Percentiles rank a stretch among this genome's conserved stretches.
Conservation (phyloP, 2,113 vertebrate genomes). For the Myxocyprinus asiaticus region DNA sequence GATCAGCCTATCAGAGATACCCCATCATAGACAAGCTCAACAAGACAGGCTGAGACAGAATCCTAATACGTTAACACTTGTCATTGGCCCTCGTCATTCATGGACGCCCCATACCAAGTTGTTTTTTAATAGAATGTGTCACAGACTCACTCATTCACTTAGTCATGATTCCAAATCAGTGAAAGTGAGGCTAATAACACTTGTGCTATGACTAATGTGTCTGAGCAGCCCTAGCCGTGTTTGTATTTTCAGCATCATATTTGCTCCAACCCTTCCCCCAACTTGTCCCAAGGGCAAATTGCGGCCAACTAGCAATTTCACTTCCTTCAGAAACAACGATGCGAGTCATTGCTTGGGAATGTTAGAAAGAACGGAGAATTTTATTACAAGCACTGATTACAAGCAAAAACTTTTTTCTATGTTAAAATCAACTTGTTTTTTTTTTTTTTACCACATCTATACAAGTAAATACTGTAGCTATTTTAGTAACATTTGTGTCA, state of each 20-base stretch:
- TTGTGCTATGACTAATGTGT: constrained; percentile 20
- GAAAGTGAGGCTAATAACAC: background rate
- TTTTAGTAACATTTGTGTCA: too few relatives aligned
- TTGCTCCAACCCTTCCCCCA: background rate
- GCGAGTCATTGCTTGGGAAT: background rate
- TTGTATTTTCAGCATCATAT: constrained; percentile 9
- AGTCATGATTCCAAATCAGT: background rate
- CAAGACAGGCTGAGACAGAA: background rate
- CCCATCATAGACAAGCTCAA: background rate
- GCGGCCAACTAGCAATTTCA: background rate
- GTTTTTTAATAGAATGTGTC: constrained; percentile 14
- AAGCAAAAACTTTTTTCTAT: background rate
- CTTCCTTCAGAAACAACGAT: constrained; percentile 20
- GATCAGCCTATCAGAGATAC: background rate
- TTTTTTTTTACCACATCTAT: too few relatives aligned
- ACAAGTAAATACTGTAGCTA: too few relatives aligned
- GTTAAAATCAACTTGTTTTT: too few relatives aligned
- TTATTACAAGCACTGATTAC: background rate
- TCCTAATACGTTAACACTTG: background rate
- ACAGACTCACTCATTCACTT: background rate
- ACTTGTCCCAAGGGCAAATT: background rate
- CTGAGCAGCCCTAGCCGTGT: constrained; percentile 14
- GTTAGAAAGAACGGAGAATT: background rate
- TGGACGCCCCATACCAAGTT: background rate
- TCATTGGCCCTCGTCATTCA: background rate